A percentile compares a stretch with the other conserved stretches of the same genome.
These are phyloP conservation scores for Argynnis bischoffii DNA, from an alignment of 2,888 invertebrate species.

Conservation along the genomic window DNA sequence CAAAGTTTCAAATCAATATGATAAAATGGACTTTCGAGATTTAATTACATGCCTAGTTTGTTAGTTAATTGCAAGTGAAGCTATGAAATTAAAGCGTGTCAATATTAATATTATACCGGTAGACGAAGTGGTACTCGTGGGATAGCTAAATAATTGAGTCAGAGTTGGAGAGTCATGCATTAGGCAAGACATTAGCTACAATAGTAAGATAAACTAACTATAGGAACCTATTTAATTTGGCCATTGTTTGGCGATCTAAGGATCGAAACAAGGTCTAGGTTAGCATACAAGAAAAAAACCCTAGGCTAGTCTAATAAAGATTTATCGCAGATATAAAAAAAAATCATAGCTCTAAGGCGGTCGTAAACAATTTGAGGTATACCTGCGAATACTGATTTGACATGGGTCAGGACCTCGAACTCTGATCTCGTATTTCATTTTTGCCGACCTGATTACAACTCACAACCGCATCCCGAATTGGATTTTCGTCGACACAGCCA, in stretches of 20 bases:
- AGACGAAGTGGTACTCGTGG: too few relatives aligned
- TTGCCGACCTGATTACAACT: constrained; percentile 67
- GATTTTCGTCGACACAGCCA: constrained; percentile 61
- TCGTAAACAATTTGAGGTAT: constrained; percentile 78
- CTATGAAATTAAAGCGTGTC: too few relatives aligned
- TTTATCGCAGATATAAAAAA: constrained; percentile 74
- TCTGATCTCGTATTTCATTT: constrained; percentile 72
- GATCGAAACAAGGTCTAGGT: neutral
- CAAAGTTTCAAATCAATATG: too few relatives aligned
- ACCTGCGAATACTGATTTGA: constrained; percentile 80
- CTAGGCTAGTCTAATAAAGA: constrained; percentile 70
- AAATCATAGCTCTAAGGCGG: constrained; percentile 70
- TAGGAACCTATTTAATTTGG: neutral
- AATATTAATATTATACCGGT: too few relatives aligned
- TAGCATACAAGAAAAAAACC: constrained; percentile 30
- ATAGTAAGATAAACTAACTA: neutral
- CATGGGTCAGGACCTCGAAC: constrained; percentile 70
- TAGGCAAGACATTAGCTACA: neutral
- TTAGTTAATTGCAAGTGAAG: too few relatives aligned
- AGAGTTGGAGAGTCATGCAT: too few relatives aligned
- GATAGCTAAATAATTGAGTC: too few relatives aligned
- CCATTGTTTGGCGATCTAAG: neutral
- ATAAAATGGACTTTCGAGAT: too few relatives aligned
- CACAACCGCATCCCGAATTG: constrained; percentile 68
- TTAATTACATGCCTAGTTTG: too few relatives aligned